Evolutionary conservation across 2,113 vertebrate species (phyloP).

Genomic region (Piprites chloris): DNA sequence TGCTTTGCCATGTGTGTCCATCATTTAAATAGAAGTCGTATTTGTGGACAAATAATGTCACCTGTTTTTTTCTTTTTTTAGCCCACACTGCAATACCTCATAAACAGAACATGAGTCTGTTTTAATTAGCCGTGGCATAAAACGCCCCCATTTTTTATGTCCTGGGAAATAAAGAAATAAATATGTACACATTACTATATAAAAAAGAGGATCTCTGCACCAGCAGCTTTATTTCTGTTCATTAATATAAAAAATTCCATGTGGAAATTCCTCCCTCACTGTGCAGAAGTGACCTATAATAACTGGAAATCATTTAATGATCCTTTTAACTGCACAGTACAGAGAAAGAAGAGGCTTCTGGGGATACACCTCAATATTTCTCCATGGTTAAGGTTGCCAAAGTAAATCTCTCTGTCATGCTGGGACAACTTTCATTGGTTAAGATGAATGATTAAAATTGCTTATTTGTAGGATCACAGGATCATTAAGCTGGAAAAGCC

Average conservation of each 20-base stretch:
- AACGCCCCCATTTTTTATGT: not conserved
- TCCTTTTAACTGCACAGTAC: not conserved
- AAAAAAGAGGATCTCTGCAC: not conserved
- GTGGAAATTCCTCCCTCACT: not conserved
- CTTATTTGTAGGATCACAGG: not conserved
- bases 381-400: not conserved
- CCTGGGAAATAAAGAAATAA: not conserved
- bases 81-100: not conserved
- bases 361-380: not conserved
- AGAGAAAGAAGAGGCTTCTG: not conserved
- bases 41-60: not conserved
- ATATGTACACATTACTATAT: not conserved
- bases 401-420: not conserved
- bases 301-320: not conserved
- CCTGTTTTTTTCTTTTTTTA: not conserved
- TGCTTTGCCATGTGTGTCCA: not conserved
- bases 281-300: not conserved
- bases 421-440: not conserved
- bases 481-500: not conserved
- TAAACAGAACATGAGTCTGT: not conserved
- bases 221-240: not conserved
- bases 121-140: constrained; percentile 20
- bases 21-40: not conserved
- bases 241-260: not conserved
- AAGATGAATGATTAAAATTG: not conserved